These are phyloP conservation scores for Volucella bombylans DNA, from an alignment of 2,888 invertebrate genomes.

Conservation along the genomic window DNA sequence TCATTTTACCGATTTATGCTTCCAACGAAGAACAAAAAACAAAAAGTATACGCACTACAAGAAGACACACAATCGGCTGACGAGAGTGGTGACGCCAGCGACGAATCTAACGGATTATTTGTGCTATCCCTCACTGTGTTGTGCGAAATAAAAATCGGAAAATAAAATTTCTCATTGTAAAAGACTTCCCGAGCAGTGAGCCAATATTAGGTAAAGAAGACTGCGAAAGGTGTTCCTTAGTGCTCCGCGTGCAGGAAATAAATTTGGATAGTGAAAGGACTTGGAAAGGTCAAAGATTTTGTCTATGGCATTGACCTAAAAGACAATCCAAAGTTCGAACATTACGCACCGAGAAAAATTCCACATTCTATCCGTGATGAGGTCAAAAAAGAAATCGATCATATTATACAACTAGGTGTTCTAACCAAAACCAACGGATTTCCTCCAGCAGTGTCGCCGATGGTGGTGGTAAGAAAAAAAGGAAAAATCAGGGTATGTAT, in stretches of 20 bases:
- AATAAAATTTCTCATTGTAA: slow-evolving; percentile 8
- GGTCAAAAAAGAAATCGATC: slow-evolving; percentile 62
- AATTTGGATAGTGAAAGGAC: slow-evolving; percentile 7
- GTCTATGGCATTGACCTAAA: slow-evolving; percentile 22
- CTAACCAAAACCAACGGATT: slow-evolving; percentile 51
- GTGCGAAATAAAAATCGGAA: slow-evolving; percentile 16
- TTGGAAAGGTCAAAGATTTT: slow-evolving; percentile 29
- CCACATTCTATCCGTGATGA: slow-evolving; percentile 29
- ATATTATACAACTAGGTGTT: slow-evolving; percentile 53
- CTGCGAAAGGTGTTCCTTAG: background rate
- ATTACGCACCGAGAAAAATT: too few relatives aligned
- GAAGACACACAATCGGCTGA: too few relatives aligned
- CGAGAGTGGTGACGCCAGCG: too few relatives aligned
- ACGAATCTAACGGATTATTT: too few relatives aligned
- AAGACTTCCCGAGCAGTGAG: slow-evolving; percentile 1
- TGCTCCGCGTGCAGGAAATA: background rate
- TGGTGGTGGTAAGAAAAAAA: slow-evolving; percentile 63
- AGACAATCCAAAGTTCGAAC: too few relatives aligned
- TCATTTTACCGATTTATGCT: slow-evolving; percentile 22
- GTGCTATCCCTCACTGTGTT: too few relatives aligned
- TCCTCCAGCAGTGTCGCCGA: slow-evolving; percentile 59
- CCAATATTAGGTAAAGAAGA: slow-evolving; percentile 27
- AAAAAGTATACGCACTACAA: slow-evolving; percentile 1
- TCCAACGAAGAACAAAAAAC: slow-evolving; percentile 1
- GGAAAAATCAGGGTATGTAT: too few relatives aligned